Conservation (phyloP, 2,888 invertebrate genomes). For the Ormyrus thymus region DNA sequence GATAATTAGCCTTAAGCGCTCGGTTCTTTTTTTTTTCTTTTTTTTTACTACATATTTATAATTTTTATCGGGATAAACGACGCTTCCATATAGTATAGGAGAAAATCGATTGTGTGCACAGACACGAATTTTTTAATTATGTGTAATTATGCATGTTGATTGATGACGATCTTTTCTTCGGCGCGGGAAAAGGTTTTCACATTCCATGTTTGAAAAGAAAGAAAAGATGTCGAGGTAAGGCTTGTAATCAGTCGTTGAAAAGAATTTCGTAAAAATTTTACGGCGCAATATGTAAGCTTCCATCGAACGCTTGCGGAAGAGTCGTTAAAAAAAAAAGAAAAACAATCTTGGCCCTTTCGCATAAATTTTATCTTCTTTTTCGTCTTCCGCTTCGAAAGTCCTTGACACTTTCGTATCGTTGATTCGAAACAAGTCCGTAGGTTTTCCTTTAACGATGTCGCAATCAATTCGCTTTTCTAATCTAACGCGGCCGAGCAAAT, state of each 20-base stretch:
- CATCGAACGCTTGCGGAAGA: neutral
- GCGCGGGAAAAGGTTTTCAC: conserved; percentile 32
- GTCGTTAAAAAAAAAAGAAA: too few relatives aligned
- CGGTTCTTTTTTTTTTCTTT: too few relatives aligned
- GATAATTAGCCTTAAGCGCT: conserved; percentile 3
- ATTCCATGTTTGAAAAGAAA: conserved; percentile 39
- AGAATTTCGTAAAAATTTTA: neutral
- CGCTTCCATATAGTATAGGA: too few relatives aligned
- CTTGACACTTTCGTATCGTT: conserved; percentile 24
- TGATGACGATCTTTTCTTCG: conserved; percentile 19
- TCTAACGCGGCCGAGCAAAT: conserved; percentile 28
- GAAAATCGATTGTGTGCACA: neutral
- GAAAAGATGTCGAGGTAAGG: conserved; percentile 4
- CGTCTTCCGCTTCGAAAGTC: neutral
- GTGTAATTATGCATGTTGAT: conserved; percentile 15
- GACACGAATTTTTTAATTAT: neutral
- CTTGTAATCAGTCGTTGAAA: conserved; percentile 11
- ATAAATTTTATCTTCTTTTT: neutral
- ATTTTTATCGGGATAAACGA: too few relatives aligned
- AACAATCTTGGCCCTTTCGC: conserved; percentile 12
- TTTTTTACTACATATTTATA: too few relatives aligned
- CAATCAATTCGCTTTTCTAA: conserved; percentile 13
- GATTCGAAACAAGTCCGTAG: neutral
- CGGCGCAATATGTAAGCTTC: neutral
- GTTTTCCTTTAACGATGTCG: neutral